Evolutionary conservation across 2,113 vertebrate genomes (phyloP).

Genomic region (Callipepla californica): DNA sequence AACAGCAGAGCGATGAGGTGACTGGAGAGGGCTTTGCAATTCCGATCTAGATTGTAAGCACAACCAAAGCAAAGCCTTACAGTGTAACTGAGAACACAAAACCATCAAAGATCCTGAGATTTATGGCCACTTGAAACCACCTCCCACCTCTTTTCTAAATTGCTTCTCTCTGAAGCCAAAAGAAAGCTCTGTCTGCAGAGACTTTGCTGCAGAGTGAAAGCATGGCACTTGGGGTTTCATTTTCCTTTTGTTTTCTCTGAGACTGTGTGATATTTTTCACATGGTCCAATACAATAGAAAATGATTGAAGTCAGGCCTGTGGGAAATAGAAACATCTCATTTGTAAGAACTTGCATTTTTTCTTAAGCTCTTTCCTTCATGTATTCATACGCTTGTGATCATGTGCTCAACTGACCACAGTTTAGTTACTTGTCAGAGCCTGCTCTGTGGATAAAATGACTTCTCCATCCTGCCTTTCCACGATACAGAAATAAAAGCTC

Average conservation of each 20-base stretch:
- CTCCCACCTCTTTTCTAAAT: conserved; percentile 37
- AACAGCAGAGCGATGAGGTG: background rate
- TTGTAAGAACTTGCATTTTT: background rate
- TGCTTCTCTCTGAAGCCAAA: conserved; percentile 15
- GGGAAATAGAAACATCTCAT: background rate
- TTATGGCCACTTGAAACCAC: conserved; percentile 29
- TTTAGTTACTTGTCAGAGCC: background rate
- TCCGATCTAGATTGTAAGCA: background rate
- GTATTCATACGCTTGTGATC: background rate
- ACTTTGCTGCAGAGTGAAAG: conserved; percentile 15
- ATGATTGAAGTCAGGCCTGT: background rate
- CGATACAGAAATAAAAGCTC: background rate
- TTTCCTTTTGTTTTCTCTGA: conserved; percentile 28
- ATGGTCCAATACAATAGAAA: background rate
- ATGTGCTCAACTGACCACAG: background rate
- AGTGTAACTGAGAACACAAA: conserved; percentile 22
- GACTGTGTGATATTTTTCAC: background rate
- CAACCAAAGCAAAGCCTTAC: background rate
- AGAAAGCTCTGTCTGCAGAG: conserved; percentile 4
- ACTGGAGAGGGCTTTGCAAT: conserved; percentile 11
- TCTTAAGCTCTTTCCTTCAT: background rate
- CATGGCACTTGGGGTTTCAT: background rate
- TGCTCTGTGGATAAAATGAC: background rate
- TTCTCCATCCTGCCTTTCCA: background rate
- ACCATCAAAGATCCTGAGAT: conserved; percentile 3